These are phyloP conservation scores for Troilus luridus DNA, from an alignment of 2,888 invertebrate genomes.

Conservation along the genomic window DNA sequence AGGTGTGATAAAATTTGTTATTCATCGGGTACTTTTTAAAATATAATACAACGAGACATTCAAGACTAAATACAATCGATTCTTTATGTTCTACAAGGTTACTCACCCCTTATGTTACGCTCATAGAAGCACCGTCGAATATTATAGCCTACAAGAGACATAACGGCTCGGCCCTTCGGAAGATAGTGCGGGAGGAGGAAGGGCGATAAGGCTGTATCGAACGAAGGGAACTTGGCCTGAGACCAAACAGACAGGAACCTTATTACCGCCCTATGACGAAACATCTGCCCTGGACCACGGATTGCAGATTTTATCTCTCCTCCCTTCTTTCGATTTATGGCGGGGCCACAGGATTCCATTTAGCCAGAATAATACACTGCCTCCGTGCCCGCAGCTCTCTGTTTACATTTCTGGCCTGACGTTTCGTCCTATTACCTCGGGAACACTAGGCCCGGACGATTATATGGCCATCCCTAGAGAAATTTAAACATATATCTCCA, in stretches of 20 bases:
- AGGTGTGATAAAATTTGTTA: no score
- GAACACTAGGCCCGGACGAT: background rate
- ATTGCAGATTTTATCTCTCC: conserved; percentile 43
- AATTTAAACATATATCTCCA: background rate
- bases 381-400: background rate
- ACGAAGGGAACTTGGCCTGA: conserved; percentile 22
- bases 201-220: conserved; percentile 42
- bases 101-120: background rate
- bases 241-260: conserved; percentile 48
- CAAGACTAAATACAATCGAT: background rate
- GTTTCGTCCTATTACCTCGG: background rate
- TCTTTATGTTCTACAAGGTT: background rate
- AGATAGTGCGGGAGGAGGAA: conserved; percentile 1
- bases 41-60: no score
- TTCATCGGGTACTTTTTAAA: no score
- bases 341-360: conserved; percentile 49
- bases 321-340: conserved; percentile 45
- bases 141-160: background rate
- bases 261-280: conserved; percentile 49
- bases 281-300: conserved; percentile 18
- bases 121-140: background rate
- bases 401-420: conserved; percentile 32
- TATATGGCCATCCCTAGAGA: conserved; percentile 8
- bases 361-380: conserved; percentile 47
- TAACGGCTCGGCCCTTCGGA: background rate